Evolutionary conservation across 2,113 vertebrate genomes (phyloP), one percentile per base, ranked within the genome.

Genomic region (Engystomops pustulosus): DNA sequence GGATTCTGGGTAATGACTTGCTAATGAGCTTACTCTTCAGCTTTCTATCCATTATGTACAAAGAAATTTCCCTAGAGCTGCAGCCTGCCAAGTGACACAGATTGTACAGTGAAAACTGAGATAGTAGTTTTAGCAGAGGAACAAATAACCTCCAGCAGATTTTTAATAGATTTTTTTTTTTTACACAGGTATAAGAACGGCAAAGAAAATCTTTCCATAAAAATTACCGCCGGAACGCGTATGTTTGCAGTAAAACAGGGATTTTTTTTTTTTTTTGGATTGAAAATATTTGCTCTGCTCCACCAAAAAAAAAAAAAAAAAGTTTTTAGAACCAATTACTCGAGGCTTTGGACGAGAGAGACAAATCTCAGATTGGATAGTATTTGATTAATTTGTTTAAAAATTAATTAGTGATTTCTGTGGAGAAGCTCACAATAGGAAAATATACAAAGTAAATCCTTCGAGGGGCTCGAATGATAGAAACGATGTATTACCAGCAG

Each of bases 1-100:
- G 79, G 47, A 81, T 81, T 81, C 65, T 70, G 65, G 65, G 79
- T 81, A 81, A 81, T 81, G 79, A 70, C 79, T 81, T 80, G 41
- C 60, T 81, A 81, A 81, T 81, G 79, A 81, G 79, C 79, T 34
- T 53, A 70, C 67, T 80, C 47, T 80, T 34, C 62, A 51, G 79
- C 62, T 81, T 34, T 45, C 67, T 81, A 70, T 81, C 79, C 79
- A 81, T 81, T 81, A 81, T 81, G 47, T 81, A 81, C 65, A 71
- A 81, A 53, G 32, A 81, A 71, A 81, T 81, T 80, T 81, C 79
- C 67, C 65, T 69, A 49, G 65, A 81, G 62, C 47, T 71, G 32
- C 67, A 49, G 45, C 18, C 67, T 81, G 79, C 79, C 79, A 81
- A 71, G 41, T 51, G 65, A 71, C 79, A 81, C 65, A 81, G 79